phyloP scores from a whole-genome alignment of 2,888 invertebrate genomes.

The Ophion costatus region DNA sequence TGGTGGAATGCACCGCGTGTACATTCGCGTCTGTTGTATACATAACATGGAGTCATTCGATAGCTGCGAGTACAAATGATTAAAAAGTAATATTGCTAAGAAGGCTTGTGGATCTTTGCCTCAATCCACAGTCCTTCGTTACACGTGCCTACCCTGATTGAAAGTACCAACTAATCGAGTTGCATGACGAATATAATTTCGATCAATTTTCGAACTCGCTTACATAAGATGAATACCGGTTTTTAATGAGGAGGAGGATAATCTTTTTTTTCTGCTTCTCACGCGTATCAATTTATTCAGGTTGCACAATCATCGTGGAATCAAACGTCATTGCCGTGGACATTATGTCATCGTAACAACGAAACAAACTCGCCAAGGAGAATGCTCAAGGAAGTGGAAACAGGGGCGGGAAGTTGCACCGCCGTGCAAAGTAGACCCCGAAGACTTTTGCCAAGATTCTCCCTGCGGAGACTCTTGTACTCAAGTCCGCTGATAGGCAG shows the following conservation, averaged over 20 bases:
- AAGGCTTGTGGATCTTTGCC: no score
- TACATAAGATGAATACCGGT: conserved; percentile 37
- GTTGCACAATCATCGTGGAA: conserved; percentile 73
- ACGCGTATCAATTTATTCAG: conserved; percentile 58
- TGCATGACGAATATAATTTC: conserved; percentile 11
- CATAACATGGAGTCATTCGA: no score
- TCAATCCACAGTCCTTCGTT: not conserved
- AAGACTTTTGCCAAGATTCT: conserved; percentile 86
- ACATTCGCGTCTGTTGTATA: no score
- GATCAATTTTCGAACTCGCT: conserved; percentile 23
- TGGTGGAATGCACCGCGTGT: no score
- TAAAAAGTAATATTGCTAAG: no score
- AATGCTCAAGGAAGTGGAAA: conserved; percentile 82
- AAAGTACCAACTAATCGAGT: conserved; percentile 18
- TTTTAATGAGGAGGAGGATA: conserved; percentile 34
- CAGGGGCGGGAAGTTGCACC: conserved; percentile 78
- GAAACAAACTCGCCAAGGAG: conserved; percentile 55
- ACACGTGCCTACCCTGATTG: not conserved
- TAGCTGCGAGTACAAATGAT: no score
- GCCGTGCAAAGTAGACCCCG: conserved; percentile 76
- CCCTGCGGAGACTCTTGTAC: conserved; percentile 88
- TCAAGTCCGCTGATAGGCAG: conserved; percentile 89
- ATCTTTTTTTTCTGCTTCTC: conserved; percentile 20
- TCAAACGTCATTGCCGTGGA: conserved; percentile 54
- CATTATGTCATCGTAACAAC: conserved; percentile 66